These are phyloP conservation scores for Polydrusus tereticollis DNA, from an alignment of 2,888 invertebrate species.

Conservation along the genomic window DNA sequence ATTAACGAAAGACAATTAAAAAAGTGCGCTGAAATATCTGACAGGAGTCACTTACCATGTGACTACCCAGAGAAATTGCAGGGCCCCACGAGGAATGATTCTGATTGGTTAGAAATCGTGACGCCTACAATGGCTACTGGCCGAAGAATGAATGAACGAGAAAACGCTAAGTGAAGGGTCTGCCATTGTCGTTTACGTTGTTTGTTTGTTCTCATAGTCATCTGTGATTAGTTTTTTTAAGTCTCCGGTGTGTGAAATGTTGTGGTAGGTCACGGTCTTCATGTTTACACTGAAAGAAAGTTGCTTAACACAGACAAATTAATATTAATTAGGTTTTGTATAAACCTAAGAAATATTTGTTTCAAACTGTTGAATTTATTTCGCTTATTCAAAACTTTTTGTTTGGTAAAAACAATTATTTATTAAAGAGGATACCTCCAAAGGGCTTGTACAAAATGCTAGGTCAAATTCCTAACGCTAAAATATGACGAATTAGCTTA, in stretches of 20 bases:
- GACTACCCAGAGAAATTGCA: slow-evolving; percentile 1
- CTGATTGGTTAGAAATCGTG: slow-evolving; percentile 22
- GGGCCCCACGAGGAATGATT: background rate
- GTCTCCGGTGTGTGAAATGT: background rate
- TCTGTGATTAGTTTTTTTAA: background rate
- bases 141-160: slow-evolving; percentile 28
- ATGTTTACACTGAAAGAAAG: too few species aligned
- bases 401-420: too few species aligned
- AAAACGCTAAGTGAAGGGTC: slow-evolving; percentile 13
- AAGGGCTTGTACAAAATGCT: too few species aligned
- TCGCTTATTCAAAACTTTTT: too few species aligned
- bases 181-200: slow-evolving; percentile 21
- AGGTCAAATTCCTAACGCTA: too few species aligned
- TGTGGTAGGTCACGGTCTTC: too few species aligned
- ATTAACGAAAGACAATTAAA: slow-evolving; percentile 27
- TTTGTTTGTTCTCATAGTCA: slow-evolving; percentile 1
- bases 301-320: too few species aligned
- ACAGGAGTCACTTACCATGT: background rate
- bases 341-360: too few species aligned
- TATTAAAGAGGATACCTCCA: too few species aligned
- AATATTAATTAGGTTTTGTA: too few species aligned
- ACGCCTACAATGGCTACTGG: slow-evolving; percentile 33
- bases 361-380: too few species aligned
- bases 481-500: too few species aligned
- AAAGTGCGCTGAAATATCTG: background rate